Evolutionary conservation across 1,140 invertebrate species (phyloP), one percentile per base, ranked within the genome.

Genomic region (Pseudomyrmex flavicornis): DNA sequence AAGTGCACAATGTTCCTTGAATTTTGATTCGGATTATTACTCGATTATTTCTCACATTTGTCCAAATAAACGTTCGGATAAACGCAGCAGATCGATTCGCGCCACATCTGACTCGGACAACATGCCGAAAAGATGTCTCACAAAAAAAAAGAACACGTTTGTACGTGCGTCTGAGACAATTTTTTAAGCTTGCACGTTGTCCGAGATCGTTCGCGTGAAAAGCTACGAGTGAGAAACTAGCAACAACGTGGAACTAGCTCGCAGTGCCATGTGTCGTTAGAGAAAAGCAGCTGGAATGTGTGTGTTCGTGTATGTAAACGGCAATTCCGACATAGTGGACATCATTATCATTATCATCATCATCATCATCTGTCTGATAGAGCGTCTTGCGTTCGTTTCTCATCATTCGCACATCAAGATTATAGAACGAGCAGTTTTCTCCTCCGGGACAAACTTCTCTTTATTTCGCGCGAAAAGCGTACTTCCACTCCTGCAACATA

Each of bases 401-500:
- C 68, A 70, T 80, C 65, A 77, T 56, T 44, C 74, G 26, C 54
- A 48, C 44, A 63, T 72, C 69, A 20, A 70, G n/a, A 59, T 79
- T 79, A 70, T 15, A 80, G 44, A 59, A 59, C 20, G 15, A 70
- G 35, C 26, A 70, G 52, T 22, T 80, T 26, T 58, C 52, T 5
- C 58, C 65, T 7, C 5, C 35, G 35, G 35, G 12, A 70, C 35
- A 48, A 58, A 79, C 12, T 70, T 22, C 35, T 10, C 44, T 50
- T 80, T 80, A 80, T 20, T 80, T 80, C 54, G 76, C 76, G 56
- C 76, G 76, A 59, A 80, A 80, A 15, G 76, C 76, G 54, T 80
- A 80, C 12, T 80, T 80, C 76, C 76, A 80, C 17, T 80, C 76
- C 76, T 80, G 76, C n/a, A 80, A 80, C 76, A 80, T 3, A 80